Base-by-base conservation (phyloP, 2,113 vertebrate species). In the Amphilophus citrinellus region DNA sequence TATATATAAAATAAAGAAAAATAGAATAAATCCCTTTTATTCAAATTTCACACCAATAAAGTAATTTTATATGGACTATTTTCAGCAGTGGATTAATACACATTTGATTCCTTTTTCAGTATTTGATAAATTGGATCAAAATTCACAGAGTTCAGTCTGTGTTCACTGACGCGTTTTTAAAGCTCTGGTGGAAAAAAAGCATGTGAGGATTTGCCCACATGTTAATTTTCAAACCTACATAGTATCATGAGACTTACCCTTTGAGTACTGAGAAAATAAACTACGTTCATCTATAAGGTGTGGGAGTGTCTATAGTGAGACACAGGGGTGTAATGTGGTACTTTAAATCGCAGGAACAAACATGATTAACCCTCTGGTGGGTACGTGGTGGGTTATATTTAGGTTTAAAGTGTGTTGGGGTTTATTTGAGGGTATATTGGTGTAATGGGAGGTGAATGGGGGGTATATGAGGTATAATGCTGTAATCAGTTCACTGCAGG, bases 401-500 rank as follows among this genome's bases (percentile, higher is more conserved):
- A 73, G 68, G 68, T 73, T 32, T 73, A 56, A 73, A 56, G 68
- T 73, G 68, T 35, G 18, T 56, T 73, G 68, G 47, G 68, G 27
- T 73, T 73, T 73, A 73, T 56, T 73, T 73, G 68, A 18, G 76
- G 50, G 77, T 57, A 6, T 76, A 77, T 59, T 18, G 89, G 75
- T 71, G 66, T 76, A 27, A n/a, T 79, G 87, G 77, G 84, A 84
- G 89, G 61, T 77, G 83, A 73, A 82, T 79, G 27, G 68, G 68
- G 68, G 68, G 68, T 73, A 73, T 73, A 73, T 56, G 85, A 88
- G 82, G 80, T 83, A 61, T 85, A 83, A 83, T 47, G 79, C 86
- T 62, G 86, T 84, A 89, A 89, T 91, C 90, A 89, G 86, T 84
- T 88, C 88, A 56, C 84, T 83, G 86, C 88, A 88, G 90, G 90